Percentiles rank a stretch among this genome's conserved stretches.
phyloP scores from a whole-genome alignment of 1,140 invertebrate genomes.

The Aphidius gifuensis region DNA sequence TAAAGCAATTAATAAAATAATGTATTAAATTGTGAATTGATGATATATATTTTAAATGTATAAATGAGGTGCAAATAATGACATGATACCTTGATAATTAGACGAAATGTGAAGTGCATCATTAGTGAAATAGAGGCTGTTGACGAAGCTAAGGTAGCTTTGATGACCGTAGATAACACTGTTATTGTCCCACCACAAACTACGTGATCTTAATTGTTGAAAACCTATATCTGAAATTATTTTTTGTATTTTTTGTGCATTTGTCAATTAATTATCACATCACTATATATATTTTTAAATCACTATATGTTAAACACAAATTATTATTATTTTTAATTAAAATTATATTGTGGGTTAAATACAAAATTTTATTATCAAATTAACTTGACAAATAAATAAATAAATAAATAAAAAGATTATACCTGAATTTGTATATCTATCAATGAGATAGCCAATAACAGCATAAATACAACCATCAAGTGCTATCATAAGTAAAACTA shows the following conservation, averaged over 20 bases:
- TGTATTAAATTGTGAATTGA: not conserved
- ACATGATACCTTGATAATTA: slow-evolving; percentile 48
- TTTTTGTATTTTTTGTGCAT: slow-evolving; percentile 1
- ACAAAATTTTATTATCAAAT: not conserved
- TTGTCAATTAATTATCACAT: slow-evolving; percentile 1
- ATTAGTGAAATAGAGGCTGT: slow-evolving; percentile 52
- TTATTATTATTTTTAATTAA: not conserved
- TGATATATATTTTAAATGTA: not conserved
- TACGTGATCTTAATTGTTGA: slow-evolving; percentile 47
- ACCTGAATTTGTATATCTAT: slow-evolving; percentile 47
- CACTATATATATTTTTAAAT: not conserved
- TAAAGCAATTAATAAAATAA: too few relatives aligned
- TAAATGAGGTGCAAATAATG: slow-evolving; percentile 13
- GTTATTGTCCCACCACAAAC: slow-evolving; percentile 46
- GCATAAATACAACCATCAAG: slow-evolving; percentile 48
- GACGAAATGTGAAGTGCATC: slow-evolving; percentile 46
- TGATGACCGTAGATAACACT: slow-evolving; percentile 42
- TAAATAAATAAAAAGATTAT: slow-evolving; percentile 17
- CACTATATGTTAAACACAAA: not conserved
- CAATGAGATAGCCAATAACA: slow-evolving; percentile 41
- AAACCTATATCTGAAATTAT: slow-evolving; percentile 45
- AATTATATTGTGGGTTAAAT: not conserved
- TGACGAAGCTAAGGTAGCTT: slow-evolving; percentile 48
- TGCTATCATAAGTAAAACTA: slow-evolving; percentile 43
- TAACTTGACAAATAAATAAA: not conserved